phyloP scores from a whole-genome alignment of 2,888 invertebrate genomes.

The Vannuccia rotundouncinata region DNA sequence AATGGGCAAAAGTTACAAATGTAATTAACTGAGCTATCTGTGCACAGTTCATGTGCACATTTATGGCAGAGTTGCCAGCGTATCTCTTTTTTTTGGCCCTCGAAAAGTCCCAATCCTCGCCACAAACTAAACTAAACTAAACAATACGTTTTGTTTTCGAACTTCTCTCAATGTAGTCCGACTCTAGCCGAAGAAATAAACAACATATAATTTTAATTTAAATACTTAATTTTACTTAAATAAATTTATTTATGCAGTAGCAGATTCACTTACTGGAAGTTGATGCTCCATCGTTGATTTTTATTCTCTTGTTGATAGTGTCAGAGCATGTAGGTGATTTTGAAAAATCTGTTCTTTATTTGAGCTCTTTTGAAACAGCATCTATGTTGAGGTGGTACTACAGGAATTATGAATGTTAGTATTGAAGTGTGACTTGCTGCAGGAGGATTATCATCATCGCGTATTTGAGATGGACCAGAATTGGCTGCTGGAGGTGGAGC shows the following conservation, averaged over 20 bases:
- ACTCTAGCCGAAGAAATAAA: neutral
- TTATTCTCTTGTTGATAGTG: neutral
- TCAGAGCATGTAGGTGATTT: neutral
- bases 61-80: neutral
- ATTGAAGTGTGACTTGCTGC: neutral
- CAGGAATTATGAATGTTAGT: no score
- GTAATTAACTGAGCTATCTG: constrained; percentile 21
- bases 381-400: no score
- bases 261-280: constrained; percentile 18
- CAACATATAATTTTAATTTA: constrained; percentile 1
- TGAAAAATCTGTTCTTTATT: no score
- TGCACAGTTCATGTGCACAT: no score
- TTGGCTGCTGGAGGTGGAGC: neutral
- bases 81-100: neutral
- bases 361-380: no score
- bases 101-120: neutral
- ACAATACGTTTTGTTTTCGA: neutral
- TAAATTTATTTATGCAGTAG: neutral
- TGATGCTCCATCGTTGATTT: neutral
- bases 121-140: neutral
- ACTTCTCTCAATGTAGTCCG: neutral
- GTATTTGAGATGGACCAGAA: neutral
- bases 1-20: constrained; percentile 17
- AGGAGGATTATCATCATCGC: neutral
- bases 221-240: neutral